Percentiles rank a stretch among this genome's conserved stretches.
Evolutionary conservation across 2,888 invertebrate species (phyloP).

Genomic region (Cremastinae sp.): DNA sequence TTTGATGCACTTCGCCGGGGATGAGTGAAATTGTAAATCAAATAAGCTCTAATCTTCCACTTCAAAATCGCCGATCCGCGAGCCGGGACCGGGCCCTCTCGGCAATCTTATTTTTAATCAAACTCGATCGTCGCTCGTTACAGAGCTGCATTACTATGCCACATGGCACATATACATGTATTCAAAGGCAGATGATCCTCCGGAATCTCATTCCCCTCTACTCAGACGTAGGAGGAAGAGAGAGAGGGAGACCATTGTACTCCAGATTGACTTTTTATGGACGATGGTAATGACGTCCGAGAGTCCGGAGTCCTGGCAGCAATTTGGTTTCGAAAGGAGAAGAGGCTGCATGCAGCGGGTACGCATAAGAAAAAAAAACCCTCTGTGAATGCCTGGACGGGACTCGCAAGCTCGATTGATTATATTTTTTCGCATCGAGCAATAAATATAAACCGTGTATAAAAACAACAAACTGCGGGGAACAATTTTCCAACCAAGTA

Average conservation of each 20-base stretch:
- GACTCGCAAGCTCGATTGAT: conserved; percentile 46
- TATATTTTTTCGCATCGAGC: conserved; percentile 24
- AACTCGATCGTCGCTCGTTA: conserved; percentile 64
- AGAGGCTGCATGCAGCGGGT: conserved; percentile 24
- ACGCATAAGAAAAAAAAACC: neutral
- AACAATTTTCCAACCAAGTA: conserved; percentile 46
- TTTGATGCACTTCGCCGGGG: conserved; percentile 55
- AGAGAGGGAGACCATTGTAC: conserved; percentile 68
- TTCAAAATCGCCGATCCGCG: conserved; percentile 67
- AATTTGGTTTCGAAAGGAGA: conserved; percentile 66
- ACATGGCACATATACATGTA: conserved; percentile 61
- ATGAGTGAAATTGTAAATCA: conserved; percentile 73
- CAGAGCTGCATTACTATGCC: conserved; percentile 61
- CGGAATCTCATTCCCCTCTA: conserved; percentile 47
- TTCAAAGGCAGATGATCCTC: conserved; percentile 70
- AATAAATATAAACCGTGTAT: conserved; percentile 34
- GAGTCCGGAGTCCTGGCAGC: conserved; percentile 66
- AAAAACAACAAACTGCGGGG: conserved; percentile 14
- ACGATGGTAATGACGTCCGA: conserved; percentile 71
- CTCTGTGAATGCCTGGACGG: conserved; percentile 34
- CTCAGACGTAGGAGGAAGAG: too few relatives aligned
- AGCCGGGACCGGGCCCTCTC: conserved; percentile 30
- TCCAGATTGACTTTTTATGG: conserved; percentile 75
- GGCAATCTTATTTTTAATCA: conserved; percentile 76
- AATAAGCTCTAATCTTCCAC: conserved; percentile 74